Conservation (phyloP, 2,113 vertebrate species). For the Coracopsis vasa region DNA sequence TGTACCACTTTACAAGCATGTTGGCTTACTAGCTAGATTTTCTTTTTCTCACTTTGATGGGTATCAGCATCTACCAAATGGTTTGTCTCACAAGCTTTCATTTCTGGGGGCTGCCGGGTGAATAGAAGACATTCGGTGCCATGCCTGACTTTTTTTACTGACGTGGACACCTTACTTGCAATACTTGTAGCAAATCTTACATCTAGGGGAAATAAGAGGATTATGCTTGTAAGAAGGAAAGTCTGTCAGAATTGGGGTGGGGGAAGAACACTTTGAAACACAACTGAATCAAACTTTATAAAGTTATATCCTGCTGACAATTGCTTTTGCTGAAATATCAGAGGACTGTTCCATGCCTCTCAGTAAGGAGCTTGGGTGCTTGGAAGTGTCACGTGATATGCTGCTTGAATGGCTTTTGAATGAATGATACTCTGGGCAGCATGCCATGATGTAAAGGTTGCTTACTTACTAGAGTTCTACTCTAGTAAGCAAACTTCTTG, state of each 20-base stretch:
- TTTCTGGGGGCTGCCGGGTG: not conserved
- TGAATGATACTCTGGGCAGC: not conserved
- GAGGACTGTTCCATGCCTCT: not conserved
- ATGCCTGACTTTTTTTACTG: not conserved
- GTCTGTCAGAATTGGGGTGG: not conserved
- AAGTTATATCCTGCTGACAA: not conserved
- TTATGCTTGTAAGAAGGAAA: not conserved
- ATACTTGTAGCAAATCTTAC: not conserved
- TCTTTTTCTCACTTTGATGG: not conserved
- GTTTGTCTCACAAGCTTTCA: not conserved
- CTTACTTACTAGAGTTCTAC: not conserved
- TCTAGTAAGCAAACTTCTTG: not conserved
- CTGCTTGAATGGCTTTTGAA: not conserved
- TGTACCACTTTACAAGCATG: not conserved
- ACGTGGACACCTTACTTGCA: not conserved
- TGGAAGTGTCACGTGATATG: not conserved
- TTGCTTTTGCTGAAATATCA: not conserved
- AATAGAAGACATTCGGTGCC: not conserved
- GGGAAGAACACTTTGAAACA: not conserved
- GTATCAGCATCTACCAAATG: not conserved
- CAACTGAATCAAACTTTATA: not conserved
- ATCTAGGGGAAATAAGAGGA: not conserved
- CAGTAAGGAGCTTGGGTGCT: not conserved
- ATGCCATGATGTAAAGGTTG: not conserved
- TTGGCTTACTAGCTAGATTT: not conserved